These are phyloP conservation scores for Acholoe squamosa DNA, from an alignment of 2,888 invertebrate species.

Conservation along the genomic window DNA sequence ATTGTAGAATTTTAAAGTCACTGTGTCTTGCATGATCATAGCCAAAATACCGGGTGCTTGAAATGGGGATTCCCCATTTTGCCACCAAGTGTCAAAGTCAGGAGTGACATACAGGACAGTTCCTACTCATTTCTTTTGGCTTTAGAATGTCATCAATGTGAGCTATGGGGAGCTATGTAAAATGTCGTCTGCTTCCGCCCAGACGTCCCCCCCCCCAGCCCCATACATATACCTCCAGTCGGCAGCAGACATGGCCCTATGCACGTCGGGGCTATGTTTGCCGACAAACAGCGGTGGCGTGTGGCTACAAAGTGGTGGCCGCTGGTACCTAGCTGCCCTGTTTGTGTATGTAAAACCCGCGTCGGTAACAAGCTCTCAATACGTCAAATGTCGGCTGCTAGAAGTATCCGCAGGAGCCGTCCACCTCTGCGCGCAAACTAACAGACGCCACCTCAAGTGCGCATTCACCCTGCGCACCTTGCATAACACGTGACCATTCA, in stretches of 20 bases:
- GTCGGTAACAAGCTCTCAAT: constrained; percentile 48
- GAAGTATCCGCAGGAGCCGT: background rate
- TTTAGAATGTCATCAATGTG: no score
- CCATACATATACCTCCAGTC: no score
- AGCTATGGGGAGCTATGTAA: no score
- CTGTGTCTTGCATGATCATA: no score
- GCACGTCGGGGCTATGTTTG: background rate
- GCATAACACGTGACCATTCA: constrained; percentile 45
- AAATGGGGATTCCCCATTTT: no score
- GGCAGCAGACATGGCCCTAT: background rate
- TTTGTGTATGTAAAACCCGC: constrained; percentile 52
- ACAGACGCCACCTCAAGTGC: constrained; percentile 42
- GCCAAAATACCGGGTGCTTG: no score
- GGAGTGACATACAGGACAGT: no score
- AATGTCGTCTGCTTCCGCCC: no score
- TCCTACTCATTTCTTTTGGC: no score
- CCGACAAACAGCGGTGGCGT: constrained; percentile 1
- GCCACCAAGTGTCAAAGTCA: no score
- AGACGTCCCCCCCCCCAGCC: no score
- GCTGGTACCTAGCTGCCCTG: constrained; percentile 15
- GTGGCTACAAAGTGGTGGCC: constrained; percentile 43
- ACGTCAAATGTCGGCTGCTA: constrained; percentile 48
- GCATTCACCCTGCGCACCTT: constrained; percentile 32
- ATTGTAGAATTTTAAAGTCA: no score
- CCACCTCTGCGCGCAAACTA: background rate